Conservation (phyloP, 2,113 vertebrate species). For the Pomatorhinus ruficollis region DNA sequence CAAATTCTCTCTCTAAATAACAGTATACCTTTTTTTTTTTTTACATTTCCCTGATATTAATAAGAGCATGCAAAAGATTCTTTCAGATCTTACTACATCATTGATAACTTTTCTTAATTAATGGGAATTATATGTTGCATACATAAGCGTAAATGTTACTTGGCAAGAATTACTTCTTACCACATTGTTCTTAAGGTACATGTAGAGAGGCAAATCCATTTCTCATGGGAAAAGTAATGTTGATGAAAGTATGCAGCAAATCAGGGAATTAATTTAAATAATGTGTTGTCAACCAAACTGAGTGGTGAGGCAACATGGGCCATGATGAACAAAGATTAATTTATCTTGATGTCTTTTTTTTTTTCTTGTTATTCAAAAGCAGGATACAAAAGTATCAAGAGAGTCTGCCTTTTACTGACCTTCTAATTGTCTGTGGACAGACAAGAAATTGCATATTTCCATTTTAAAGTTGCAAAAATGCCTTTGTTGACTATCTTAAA, state of each 20-base stretch:
- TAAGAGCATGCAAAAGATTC: not conserved
- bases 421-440: not conserved
- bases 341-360: not conserved
- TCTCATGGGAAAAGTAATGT: conserved; percentile 53
- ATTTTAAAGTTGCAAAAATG: not conserved
- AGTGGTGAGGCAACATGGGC: not conserved
- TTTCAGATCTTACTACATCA: not conserved
- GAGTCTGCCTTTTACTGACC: not conserved
- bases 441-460: not conserved
- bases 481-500: not conserved
- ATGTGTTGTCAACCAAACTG: not conserved
- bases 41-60: not conserved
- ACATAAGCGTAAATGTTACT: not conserved
- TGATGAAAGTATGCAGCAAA: not conserved
- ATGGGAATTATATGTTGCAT: not conserved
- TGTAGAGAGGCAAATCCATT: conserved; percentile 21
- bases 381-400: not conserved
- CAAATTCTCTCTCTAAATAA: not conserved
- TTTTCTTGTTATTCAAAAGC: not conserved
- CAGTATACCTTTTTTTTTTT: not conserved
- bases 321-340: not conserved
- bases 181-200: not conserved
- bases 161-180: conserved; percentile 4
- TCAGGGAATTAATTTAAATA: conserved; percentile 33
- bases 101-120: conserved; percentile 1